Conservation (phyloP, 2,888 invertebrate genomes). For the Cyrtodaria siliqua region DNA sequence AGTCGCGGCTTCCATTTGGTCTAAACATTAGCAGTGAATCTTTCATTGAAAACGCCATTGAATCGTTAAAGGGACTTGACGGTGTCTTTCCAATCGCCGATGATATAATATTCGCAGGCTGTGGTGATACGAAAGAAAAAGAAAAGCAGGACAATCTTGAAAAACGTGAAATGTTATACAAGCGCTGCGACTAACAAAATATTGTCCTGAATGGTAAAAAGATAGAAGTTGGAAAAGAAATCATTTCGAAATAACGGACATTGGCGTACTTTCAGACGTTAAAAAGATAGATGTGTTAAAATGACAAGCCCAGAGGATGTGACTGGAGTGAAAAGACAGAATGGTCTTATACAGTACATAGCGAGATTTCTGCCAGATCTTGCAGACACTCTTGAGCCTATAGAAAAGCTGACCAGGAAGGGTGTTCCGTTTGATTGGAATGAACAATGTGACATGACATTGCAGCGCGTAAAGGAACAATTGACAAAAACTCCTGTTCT, state of each 20-base stretch:
- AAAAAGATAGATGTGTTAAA: slow-evolving; percentile 38
- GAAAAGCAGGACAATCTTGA: too few relatives aligned
- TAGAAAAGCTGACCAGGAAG: slow-evolving; percentile 9
- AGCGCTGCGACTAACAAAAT: slow-evolving; percentile 37
- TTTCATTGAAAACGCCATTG: too few relatives aligned
- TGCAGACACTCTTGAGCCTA: slow-evolving; percentile 13
- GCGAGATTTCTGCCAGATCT: slow-evolving; percentile 18
- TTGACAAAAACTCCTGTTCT: slow-evolving; percentile 43
- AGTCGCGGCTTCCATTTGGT: too few relatives aligned
- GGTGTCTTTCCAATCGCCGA: too few relatives aligned
- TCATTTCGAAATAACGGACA: slow-evolving; percentile 29
- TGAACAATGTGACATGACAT: slow-evolving; percentile 43
- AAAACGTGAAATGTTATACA: too few relatives aligned
- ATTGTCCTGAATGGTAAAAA: slow-evolving; percentile 41
- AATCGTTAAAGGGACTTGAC: too few relatives aligned
- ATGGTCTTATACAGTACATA: slow-evolving; percentile 58
- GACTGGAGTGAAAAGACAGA: slow-evolving; percentile 42
- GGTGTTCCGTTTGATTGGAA: slow-evolving; percentile 4
- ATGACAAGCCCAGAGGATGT: slow-evolving; percentile 57
- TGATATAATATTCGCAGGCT: too few relatives aligned
- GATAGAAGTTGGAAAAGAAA: slow-evolving; percentile 13
- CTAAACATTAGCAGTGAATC: too few relatives aligned
- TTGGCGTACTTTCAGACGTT: slow-evolving; percentile 46
- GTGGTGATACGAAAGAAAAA: too few relatives aligned
- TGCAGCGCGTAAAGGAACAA: slow-evolving; percentile 33